Base-by-base conservation (phyloP, 2,113 vertebrate species). In the Gavialis gangeticus region DNA sequence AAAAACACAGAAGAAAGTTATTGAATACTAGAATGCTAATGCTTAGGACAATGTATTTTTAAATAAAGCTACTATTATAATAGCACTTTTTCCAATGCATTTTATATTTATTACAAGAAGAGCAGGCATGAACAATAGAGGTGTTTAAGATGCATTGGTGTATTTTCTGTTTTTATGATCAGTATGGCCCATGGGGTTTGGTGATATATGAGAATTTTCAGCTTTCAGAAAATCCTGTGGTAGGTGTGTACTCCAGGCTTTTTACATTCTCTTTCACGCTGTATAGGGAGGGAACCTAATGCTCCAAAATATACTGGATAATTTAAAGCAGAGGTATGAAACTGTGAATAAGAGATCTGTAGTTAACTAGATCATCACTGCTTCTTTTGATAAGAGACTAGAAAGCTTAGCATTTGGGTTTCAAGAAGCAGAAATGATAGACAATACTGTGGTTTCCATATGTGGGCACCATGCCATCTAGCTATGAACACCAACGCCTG, bases 51-150 rank as follows among this genome's bases (percentile, higher is more conserved):
- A 89, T 95, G 12, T 56, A 21, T 89, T 96, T 96, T 92, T 85
- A 37, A 91, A 97, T 96, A 84, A 93, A 66, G 14, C 66, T 93
- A n/a, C 91, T 96, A 84, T 91, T 97, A 93, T 87, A 94, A 88
- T 91, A 82, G 25, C 69, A n/a, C 14, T 77, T 85, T 12, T 56
- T 54, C 19, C 91, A 79, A 4, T 80, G 64, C 76, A 82, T 34
- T 91, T 62, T 10, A 46, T 46, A 46, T 9, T 91, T 94, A 54
- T 21, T 93, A 21, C 9, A 71, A 84, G 37, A 91, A 92, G 95
- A 95, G 28, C 87, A n/a, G 56, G 28, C 82, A 6, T 69, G 78
- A 95, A 91, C 46, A 89, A 18, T 12, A 77, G 55, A 93, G 88
- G n/a, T 37, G 4, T 24, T 87, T 13, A 18, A 81, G 2, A 34